Conservation (phyloP, 2,797 vertebrate species). For the Vipera latastei region DNA sequence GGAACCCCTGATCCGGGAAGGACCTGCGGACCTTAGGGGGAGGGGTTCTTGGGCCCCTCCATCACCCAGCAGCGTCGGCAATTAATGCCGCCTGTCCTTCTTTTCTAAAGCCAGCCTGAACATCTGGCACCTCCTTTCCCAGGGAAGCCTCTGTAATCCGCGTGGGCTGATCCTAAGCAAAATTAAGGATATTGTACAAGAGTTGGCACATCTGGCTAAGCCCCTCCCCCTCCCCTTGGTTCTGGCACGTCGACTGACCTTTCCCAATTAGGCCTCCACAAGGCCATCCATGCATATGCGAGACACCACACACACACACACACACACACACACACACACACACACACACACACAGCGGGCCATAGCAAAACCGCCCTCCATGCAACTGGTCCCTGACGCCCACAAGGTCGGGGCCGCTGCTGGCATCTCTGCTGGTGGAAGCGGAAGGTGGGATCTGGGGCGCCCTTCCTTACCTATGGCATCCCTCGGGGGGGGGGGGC, state of each 20-base stretch:
- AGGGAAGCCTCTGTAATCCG: neutral
- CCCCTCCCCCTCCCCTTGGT: neutral
- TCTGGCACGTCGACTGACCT: neutral
- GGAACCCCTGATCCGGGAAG: too few relatives aligned
- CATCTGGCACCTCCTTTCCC: neutral
- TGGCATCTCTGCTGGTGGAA: too few relatives aligned
- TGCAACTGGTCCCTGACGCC: too few relatives aligned
- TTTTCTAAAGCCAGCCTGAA: neutral
- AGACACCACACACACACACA: too few relatives aligned
- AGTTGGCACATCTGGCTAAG: neutral
- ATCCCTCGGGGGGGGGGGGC: too few relatives aligned
- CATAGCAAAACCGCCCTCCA: too few relatives aligned
- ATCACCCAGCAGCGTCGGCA: neutral
- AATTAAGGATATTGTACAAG: neutral
- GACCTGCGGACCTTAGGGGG: rapidly evolving
- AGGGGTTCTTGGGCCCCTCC: neutral
- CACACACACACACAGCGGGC: too few relatives aligned
- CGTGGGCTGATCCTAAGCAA: neutral
- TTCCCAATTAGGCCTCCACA: neutral
- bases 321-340: too few relatives aligned
- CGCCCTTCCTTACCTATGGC: too few relatives aligned
- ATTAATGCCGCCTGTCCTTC: neutral
- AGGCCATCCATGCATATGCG: too few relatives aligned
- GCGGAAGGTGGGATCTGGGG: too few relatives aligned
- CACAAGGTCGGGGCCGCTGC: too few relatives aligned